Evolutionary conservation across 1,140 invertebrate species (phyloP).

Genomic region (Potamilus streckersoni): DNA sequence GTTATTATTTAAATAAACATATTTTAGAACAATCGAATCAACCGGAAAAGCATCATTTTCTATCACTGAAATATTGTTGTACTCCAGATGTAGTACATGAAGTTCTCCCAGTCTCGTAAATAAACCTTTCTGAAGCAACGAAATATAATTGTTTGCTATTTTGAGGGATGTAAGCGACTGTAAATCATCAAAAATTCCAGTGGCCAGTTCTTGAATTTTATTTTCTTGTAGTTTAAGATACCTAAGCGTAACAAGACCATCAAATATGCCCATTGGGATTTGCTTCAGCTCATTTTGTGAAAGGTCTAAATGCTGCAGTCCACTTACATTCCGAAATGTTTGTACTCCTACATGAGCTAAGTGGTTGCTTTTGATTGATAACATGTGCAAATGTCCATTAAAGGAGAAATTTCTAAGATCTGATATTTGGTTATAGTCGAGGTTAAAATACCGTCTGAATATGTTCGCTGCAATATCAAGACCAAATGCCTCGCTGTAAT

Average conservation of each 20-base stretch:
- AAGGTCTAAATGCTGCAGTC: constrained; percentile 40
- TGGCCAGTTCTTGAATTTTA: too few species aligned
- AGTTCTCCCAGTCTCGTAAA: constrained; percentile 35
- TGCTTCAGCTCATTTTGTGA: constrained; percentile 27
- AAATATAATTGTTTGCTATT: constrained; percentile 31
- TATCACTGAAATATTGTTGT: constrained; percentile 31
- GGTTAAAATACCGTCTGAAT: constrained; percentile 27
- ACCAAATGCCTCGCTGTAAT: constrained; percentile 28
- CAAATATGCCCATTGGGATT: constrained; percentile 29
- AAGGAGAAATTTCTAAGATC: constrained; percentile 35
- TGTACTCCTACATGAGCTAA: constrained; percentile 18
- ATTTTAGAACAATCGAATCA: constrained; percentile 18
- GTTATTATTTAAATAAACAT: constrained; percentile 35
- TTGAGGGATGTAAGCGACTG: constrained; percentile 7
- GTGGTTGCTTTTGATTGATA: constrained; percentile 33
- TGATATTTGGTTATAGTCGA: constrained; percentile 38
- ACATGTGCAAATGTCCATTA: constrained; percentile 37
- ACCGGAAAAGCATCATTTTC: constrained; percentile 27
- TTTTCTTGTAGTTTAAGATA: background rate
- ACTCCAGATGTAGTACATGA: constrained; percentile 28
- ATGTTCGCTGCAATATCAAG: constrained; percentile 32
- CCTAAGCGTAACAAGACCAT: background rate
- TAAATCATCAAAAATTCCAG: too few species aligned
- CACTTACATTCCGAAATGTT: constrained; percentile 33
- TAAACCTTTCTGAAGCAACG: constrained; percentile 16